Base-by-base conservation (phyloP, 2,113 vertebrate genomes). In the Capreolus pygargus region DNA sequence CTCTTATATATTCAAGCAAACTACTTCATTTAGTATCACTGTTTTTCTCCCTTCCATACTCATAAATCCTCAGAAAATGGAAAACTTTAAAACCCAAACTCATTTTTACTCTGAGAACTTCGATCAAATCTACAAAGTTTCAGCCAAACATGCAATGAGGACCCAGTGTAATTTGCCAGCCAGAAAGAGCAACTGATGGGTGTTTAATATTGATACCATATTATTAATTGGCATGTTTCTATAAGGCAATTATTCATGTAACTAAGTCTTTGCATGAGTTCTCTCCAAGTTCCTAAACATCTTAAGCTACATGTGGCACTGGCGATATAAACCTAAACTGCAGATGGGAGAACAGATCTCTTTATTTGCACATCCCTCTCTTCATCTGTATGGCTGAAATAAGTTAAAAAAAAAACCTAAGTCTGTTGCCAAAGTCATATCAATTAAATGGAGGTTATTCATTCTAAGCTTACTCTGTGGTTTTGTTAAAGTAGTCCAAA, bases 281-380 rank as follows among this genome's bases (percentile, higher is more conserved):
- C 70, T 96, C 91, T 95, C 76, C 50, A 96, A 94, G 83, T 98
- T 99, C 98, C 95, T 98, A 98, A 98, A 98, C 98, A 99, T 98
- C 96, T 98, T 98, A 97, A 97, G 89, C 90, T 98, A 96, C 89
- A 96, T 95, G 98, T 98, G 97, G 97, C 96, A 95, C 91, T 99
- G 98, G 98, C 98, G 98, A 97, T 92, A 98, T 97, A 97, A 98
- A 97, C 87, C 97, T 98, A 98, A 99, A 98, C 98, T 98, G 98
- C 99, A 99, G 99, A 99, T 98, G 98, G 98, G 57, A 94, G 98
- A 99, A 94, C 98, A 99, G 98, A 98, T 99, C 98, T 99, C 98
- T 99, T 99, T 99, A 99, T 98, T 99, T 99, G 97, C 98, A 98
- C 98, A 98, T 98, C 97, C 96, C 98, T 98, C 98, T 97, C 98